A percentile compares a stretch with the other conserved stretches of the same genome.
phyloP scores from a whole-genome alignment of 2,797 vertebrate genomes.

The Phalanger gymnotis region DNA sequence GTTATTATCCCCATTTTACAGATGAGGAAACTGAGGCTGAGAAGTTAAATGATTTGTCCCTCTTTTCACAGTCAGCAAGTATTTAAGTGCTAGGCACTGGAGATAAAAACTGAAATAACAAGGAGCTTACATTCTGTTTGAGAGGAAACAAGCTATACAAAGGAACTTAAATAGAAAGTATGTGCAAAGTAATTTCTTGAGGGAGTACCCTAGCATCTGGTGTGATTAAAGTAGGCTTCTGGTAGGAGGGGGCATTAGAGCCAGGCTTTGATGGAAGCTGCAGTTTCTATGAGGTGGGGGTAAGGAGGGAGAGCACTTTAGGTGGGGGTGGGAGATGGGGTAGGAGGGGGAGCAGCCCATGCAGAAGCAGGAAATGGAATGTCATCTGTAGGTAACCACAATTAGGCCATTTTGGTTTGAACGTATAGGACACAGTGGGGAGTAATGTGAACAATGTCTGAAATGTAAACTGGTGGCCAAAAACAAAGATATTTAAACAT shows the following conservation, averaged over 20 bases:
- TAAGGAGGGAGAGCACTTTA: neutral
- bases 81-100: neutral
- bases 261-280: neutral
- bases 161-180: neutral
- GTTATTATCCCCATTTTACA: neutral
- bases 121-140: neutral
- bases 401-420: neutral
- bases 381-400: neutral
- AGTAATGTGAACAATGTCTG: neutral
- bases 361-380: neutral
- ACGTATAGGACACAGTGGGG: neutral
- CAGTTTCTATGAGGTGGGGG: neutral
- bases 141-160: neutral
- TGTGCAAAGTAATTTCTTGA: neutral
- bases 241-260: neutral
- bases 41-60: slow-evolving; percentile 1
- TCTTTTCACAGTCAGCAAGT: neutral
- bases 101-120: neutral
- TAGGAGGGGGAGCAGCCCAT: neutral
- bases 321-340: neutral
- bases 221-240: neutral
- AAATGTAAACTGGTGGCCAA: neutral
- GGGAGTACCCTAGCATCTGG: neutral
- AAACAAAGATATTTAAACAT: neutral
- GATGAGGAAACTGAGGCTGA: neutral